phyloP scores from a whole-genome alignment of 2,888 invertebrate species.

The Drosophila differens region DNA sequence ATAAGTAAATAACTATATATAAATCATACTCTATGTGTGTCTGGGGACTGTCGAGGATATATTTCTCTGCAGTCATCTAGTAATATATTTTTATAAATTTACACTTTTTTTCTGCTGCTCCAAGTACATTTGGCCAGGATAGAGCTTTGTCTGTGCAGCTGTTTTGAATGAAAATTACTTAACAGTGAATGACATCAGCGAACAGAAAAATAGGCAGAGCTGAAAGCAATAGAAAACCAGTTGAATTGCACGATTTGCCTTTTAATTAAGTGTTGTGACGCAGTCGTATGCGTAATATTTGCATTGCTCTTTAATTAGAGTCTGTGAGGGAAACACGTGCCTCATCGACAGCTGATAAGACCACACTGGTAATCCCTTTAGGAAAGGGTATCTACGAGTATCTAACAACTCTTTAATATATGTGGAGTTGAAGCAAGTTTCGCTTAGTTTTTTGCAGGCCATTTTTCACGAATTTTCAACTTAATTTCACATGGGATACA shows the following conservation, averaged over 20 bases:
- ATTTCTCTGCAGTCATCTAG: slow-evolving; percentile 34
- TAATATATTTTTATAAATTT: slow-evolving; percentile 18
- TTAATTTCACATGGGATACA: slow-evolving; percentile 5
- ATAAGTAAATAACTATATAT: slow-evolving; percentile 30
- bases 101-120: not conserved
- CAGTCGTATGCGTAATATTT: slow-evolving; percentile 36
- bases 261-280: slow-evolving; percentile 42
- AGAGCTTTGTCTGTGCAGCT: slow-evolving; percentile 5
- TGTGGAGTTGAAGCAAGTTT: not conserved
- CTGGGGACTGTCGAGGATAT: slow-evolving; percentile 3
- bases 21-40: not conserved
- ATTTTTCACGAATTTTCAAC: slow-evolving; percentile 7
- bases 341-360: slow-evolving; percentile 16
- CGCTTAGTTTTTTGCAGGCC: slow-evolving; percentile 16
- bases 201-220: not conserved
- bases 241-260: slow-evolving; percentile 12
- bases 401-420: not conserved
- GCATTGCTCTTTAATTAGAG: slow-evolving; percentile 20
- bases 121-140: not conserved
- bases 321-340: slow-evolving; percentile 18
- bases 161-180: slow-evolving; percentile 53
- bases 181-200: slow-evolving; percentile 58
- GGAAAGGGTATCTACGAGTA: not conserved
- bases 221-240: not conserved
- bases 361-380: slow-evolving; percentile 20